Base-by-base conservation (phyloP, 2,888 invertebrate species). In the Thymelicus acteon region DNA sequence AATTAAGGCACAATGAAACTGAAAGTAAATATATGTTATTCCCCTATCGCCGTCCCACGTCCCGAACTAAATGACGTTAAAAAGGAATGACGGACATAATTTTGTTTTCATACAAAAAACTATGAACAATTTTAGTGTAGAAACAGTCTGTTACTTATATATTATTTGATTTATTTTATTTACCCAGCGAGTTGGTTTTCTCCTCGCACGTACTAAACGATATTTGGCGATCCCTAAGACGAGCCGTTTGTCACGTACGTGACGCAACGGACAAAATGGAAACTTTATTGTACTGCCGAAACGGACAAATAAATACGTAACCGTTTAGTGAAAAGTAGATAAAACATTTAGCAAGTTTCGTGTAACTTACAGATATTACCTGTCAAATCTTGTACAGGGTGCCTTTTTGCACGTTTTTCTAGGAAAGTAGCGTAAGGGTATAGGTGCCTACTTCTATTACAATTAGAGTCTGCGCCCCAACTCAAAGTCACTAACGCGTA, bases 151-250 rank as follows among this genome's bases (percentile, higher is more conserved):
- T 91, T 92, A 86, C 88, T 89, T 89, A 86, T 87, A 87, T 88
- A 87, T 58, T 58, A 58, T 92, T 91, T 92, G 93, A 93, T 93
- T 93, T 93, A 93, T 92, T 92, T 93, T 93, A 93, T 93, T 93
- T 93, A 90, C 88, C 87, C 87, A 80, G 82, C 80, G 86, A 87
- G 90, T 90, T 85, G 90, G 90, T 90, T 92, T 91, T 87, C 91
- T 90, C 82, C 86, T 89, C 84, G 86, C 93, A 93, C 93, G 93
- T 93, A 90, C 91, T 93, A 92, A 93, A 91, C 93, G 93, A 93
- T 93, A 93, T 93, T 93, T 93, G 93, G 93, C 92, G 91, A 93
- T 93, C 93, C 92, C 92, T 89, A 89, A 92, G 93, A 93, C 91
- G 92, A 89, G 82, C 85, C 86, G 92, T 91, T 90, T 91, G 93